A percentile compares a stretch with the other conserved stretches of the same genome.
Conservation (phyloP, 2,113 vertebrate species). For the Hemiprocne comata region DNA sequence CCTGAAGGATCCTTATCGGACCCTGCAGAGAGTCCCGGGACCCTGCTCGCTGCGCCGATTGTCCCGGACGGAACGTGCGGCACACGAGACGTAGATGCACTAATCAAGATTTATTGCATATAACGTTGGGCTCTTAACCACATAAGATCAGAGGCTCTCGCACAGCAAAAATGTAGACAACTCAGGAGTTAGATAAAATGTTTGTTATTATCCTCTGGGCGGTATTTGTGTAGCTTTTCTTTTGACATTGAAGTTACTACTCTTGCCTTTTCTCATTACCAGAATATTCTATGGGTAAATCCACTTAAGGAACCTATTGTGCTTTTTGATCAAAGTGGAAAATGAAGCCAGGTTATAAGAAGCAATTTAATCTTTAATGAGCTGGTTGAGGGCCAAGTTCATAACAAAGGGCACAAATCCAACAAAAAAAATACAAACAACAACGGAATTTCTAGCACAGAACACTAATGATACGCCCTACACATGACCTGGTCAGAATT, state of each 20-base stretch:
- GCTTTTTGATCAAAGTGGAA: slow-evolving; percentile 79
- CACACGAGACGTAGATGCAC: too few relatives aligned
- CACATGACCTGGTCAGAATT: slow-evolving; percentile 49
- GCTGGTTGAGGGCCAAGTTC: slow-evolving; percentile 73
- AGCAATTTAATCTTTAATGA: slow-evolving; percentile 86
- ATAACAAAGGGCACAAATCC: slow-evolving; percentile 66
- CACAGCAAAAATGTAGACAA: too few relatives aligned
- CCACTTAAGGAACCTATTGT: slow-evolving; percentile 69
- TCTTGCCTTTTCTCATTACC: slow-evolving; percentile 65
- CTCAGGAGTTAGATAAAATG: slow-evolving; percentile 10
- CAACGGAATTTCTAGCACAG: slow-evolving; percentile 46
- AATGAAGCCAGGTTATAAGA: slow-evolving; percentile 76
- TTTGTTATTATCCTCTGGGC: slow-evolving; percentile 42
- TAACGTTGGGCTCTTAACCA: too few relatives aligned
- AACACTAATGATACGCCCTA: slow-evolving; percentile 60
- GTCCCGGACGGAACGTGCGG: too few relatives aligned
- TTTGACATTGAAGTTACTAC: slow-evolving; percentile 68
- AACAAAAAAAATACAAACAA: slow-evolving; percentile 47
- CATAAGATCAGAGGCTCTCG: too few relatives aligned
- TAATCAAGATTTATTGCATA: too few relatives aligned
- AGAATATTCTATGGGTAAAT: slow-evolving; percentile 73
- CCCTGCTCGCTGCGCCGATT: too few relatives aligned
- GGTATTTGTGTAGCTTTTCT: slow-evolving; percentile 50
- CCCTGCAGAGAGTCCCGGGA: too few relatives aligned
- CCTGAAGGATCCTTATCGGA: too few relatives aligned